phyloP scores from a whole-genome alignment of 2,797 vertebrate species.

The Dipus sagitta region DNA sequence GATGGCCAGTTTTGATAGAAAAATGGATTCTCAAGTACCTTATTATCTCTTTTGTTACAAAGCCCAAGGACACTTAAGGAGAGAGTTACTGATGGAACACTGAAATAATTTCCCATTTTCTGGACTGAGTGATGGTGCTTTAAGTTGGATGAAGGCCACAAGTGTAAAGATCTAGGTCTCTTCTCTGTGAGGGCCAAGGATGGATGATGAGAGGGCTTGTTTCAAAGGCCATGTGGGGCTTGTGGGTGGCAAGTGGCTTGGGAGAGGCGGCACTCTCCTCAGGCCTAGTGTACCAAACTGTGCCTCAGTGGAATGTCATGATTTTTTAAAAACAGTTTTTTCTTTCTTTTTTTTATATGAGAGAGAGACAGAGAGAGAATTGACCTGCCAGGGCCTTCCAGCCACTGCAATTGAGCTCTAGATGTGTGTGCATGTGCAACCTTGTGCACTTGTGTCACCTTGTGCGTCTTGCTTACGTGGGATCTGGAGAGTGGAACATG shows the following conservation, averaged over 20 bases:
- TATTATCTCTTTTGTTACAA: constrained; percentile 60
- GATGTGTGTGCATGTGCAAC: too few relatives aligned
- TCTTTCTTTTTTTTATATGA: too few relatives aligned
- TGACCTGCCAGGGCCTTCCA: too few relatives aligned
- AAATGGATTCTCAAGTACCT: constrained; percentile 60
- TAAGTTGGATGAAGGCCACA: constrained; percentile 30
- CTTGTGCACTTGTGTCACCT: too few relatives aligned
- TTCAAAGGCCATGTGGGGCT: neutral
- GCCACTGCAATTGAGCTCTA: too few relatives aligned
- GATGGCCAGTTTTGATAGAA: constrained; percentile 69
- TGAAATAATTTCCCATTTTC: constrained; percentile 56
- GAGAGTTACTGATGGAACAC: constrained; percentile 39
- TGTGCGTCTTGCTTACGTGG: too few relatives aligned
- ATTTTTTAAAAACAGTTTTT: too few relatives aligned
- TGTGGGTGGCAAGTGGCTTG: neutral
- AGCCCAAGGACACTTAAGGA: constrained; percentile 67
- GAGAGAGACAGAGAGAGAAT: too few relatives aligned
- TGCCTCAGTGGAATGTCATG: neutral
- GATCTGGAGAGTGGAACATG: too few relatives aligned
- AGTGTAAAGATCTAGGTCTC: constrained; percentile 49
- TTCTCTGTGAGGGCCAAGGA: constrained; percentile 18
- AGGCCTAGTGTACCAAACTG: neutral
- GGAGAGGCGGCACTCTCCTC: neutral
- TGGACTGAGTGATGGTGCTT: constrained; percentile 46
- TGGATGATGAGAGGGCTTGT: constrained; percentile 32